Evolutionary conservation across 2,113 vertebrate species (phyloP).

Genomic region (Calyptommatus sinebrachiatus): DNA sequence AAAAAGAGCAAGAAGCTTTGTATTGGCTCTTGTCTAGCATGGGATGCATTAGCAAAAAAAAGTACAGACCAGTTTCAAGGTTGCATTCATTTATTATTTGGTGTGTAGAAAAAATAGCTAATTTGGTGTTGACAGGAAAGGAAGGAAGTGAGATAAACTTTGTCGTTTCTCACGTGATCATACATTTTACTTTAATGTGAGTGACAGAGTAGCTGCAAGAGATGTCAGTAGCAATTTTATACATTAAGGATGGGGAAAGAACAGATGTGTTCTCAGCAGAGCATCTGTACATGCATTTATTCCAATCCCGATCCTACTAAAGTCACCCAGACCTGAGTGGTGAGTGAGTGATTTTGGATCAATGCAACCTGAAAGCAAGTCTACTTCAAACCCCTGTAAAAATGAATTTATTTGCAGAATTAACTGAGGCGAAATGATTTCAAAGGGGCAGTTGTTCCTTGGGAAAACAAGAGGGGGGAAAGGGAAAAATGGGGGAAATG

Average conservation of each 20-base stretch:
- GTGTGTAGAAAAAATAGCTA: not conserved
- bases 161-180: not conserved
- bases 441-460: not conserved
- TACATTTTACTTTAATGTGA: not conserved
- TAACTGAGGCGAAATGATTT: not conserved
- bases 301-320: not conserved
- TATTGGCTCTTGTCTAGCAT: not conserved
- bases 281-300: not conserved
- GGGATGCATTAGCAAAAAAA: not conserved
- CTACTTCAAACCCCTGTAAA: not conserved
- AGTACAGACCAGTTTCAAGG: not conserved
- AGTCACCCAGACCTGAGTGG: not conserved
- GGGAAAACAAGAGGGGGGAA: not conserved
- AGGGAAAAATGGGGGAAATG: not conserved
- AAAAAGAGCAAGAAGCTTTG: not conserved
- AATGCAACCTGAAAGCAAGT: not conserved
- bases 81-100: slow-evolving; percentile 12
- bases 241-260: no score
- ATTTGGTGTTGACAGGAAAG: slow-evolving; percentile 5
- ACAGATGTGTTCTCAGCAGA: not conserved
- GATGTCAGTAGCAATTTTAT: not conserved
- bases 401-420: not conserved
- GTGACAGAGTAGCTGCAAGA: not conserved
- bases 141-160: not conserved
- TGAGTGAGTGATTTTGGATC: not conserved